Conservation (phyloP, 2,888 invertebrate species). For the Esperia sulphurella region DNA sequence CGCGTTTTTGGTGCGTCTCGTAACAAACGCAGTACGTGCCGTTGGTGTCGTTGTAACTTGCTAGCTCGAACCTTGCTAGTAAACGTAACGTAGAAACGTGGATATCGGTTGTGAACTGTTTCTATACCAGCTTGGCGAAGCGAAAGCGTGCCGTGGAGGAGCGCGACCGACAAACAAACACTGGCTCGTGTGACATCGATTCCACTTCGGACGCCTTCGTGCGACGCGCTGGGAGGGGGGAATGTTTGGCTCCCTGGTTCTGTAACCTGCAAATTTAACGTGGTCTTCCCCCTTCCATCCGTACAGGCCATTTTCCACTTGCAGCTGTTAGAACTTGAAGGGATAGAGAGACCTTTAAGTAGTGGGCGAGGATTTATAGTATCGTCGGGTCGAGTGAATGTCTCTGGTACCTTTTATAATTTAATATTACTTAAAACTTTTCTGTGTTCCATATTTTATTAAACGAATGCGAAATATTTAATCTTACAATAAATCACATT, state of each 20-base stretch:
- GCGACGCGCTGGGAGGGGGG: slow-evolving; percentile 56
- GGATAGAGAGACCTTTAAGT: background rate
- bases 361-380: no score
- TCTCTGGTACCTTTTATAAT: no score
- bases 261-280: background rate
- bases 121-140: slow-evolving; percentile 48
- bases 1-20: slow-evolving; percentile 26
- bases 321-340: background rate
- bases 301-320: background rate
- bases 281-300: background rate
- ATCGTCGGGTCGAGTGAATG: no score
- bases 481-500: no score
- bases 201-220: slow-evolving; percentile 55
- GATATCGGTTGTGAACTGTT: slow-evolving; percentile 25
- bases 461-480: no score
- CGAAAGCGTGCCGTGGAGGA: slow-evolving; percentile 52
- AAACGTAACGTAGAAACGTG: slow-evolving; percentile 41
- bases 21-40: slow-evolving; percentile 28
- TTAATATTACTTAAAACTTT: no score
- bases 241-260: slow-evolving; percentile 8
- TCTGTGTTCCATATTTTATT: no score
- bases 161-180: slow-evolving; percentile 29
- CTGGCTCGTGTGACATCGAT: slow-evolving; percentile 69
- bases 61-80: no score
- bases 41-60: slow-evolving; percentile 22